Conservation (phyloP, 2,888 invertebrate genomes). For the Sinelater perroti region DNA sequence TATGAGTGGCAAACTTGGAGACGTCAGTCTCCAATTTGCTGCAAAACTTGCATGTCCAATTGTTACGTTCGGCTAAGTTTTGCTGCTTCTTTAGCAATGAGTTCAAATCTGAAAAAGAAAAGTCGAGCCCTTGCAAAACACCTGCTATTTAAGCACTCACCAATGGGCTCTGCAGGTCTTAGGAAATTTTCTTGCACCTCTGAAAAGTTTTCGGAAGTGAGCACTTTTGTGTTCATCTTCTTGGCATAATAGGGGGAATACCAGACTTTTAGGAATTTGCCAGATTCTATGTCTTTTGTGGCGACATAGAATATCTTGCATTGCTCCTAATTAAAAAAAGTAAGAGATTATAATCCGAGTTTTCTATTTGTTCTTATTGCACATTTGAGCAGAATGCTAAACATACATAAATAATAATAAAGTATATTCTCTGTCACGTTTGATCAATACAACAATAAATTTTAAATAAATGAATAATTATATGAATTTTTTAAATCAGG, state of each 20-base stretch:
- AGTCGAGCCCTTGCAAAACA: background rate
- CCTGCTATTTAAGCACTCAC: no score
- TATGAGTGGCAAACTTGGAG: conserved; percentile 59
- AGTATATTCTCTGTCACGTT: no score
- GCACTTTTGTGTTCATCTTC: conserved; percentile 57
- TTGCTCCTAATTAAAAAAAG: conserved; percentile 58
- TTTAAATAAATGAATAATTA: no score
- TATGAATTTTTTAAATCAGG: no score
- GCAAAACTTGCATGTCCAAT: conserved; percentile 62
- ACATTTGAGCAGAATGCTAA: conserved; percentile 2
- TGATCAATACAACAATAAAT: no score
- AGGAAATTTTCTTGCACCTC: background rate
- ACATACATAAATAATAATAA: background rate
- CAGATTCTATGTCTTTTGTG: conserved; percentile 59
- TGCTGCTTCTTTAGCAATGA: conserved; percentile 49
- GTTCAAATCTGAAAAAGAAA: conserved; percentile 37
- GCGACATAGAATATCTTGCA: conserved; percentile 61
- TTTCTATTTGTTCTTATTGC: no score
- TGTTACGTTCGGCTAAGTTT: conserved; percentile 52
- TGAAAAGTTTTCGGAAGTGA: background rate
- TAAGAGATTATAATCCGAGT: no score
- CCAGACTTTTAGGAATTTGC: conserved; percentile 66
- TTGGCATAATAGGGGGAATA: conserved; percentile 67
- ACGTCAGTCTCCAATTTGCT: conserved; percentile 56
- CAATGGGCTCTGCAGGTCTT: background rate